Conservation (phyloP, 2,888 invertebrate species). For the Ophraella communa region DNA sequence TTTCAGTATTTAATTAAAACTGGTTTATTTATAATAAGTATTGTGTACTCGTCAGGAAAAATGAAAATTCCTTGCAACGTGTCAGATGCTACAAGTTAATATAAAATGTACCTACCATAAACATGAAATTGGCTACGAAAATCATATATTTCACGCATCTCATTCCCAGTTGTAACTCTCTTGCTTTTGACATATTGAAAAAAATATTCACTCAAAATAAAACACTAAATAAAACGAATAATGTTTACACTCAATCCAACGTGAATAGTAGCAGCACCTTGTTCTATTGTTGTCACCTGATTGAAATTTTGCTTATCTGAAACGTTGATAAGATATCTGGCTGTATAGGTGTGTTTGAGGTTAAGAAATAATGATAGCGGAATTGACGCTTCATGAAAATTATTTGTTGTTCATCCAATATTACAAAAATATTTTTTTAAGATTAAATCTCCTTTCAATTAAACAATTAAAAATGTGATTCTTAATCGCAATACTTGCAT, state of each 20-base stretch:
- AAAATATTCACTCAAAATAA: background rate
- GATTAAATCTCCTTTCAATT: too few species aligned
- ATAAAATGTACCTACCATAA: conserved; percentile 65
- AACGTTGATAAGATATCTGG: conserved; percentile 7
- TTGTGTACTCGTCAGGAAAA: background rate
- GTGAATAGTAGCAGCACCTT: background rate
- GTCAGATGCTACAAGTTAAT: background rate
- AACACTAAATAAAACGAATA: background rate
- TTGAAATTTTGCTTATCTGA: conserved; percentile 11
- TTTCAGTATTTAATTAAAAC: too few species aligned
- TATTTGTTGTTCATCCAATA: too few species aligned
- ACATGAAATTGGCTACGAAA: conserved; percentile 71
- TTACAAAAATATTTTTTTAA: too few species aligned
- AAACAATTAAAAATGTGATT: too few species aligned
- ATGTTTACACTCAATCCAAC: background rate
- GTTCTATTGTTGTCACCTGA: conserved; percentile 15
- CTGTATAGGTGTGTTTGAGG: background rate
- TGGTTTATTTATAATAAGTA: too few species aligned
- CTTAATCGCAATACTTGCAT: too few species aligned
- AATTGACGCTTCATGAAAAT: background rate
- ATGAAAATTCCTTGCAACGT: background rate
- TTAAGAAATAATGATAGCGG: background rate
- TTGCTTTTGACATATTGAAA: conserved; percentile 51
- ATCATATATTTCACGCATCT: conserved; percentile 72
- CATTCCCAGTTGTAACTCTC: conserved; percentile 68